A percentile compares a stretch with the other conserved stretches of the same genome.
Conservation (phyloP, 2,888 invertebrate genomes). For the Escarpia spicata region DNA sequence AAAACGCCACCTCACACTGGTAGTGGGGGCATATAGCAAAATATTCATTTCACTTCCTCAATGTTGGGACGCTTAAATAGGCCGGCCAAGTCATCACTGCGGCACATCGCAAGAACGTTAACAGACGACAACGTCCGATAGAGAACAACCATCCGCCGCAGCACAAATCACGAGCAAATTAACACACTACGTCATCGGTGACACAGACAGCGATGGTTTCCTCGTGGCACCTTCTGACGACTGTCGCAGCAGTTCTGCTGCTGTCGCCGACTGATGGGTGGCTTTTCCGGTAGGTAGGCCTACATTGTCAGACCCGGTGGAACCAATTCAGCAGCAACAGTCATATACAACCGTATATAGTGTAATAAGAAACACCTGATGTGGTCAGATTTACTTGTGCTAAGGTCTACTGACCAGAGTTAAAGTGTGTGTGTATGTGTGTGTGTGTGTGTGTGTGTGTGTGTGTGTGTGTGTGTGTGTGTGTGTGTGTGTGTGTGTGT, state of each 20-base stretch:
- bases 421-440: no score
- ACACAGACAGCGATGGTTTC: not conserved
- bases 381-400: no score
- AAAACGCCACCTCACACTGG: no score
- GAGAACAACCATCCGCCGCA: not conserved
- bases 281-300: not conserved
- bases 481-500: no score
- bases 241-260: not conserved
- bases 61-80: not conserved
- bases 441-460: no score
- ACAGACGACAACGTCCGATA: not conserved
- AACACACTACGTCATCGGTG: not conserved
- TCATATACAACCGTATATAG: not conserved
- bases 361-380: not conserved
- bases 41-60: not conserved
- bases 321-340: no score
- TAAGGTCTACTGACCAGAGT: no score
- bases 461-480: no score
- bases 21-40: not conserved
- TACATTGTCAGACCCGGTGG: not conserved
- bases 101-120: not conserved
- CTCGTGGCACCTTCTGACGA: not conserved
- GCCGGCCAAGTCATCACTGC: not conserved
- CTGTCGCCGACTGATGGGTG: not conserved
- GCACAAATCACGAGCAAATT: not conserved